Conservation (phyloP, 2,888 invertebrate species). For the Pyrochroa serraticornis region DNA sequence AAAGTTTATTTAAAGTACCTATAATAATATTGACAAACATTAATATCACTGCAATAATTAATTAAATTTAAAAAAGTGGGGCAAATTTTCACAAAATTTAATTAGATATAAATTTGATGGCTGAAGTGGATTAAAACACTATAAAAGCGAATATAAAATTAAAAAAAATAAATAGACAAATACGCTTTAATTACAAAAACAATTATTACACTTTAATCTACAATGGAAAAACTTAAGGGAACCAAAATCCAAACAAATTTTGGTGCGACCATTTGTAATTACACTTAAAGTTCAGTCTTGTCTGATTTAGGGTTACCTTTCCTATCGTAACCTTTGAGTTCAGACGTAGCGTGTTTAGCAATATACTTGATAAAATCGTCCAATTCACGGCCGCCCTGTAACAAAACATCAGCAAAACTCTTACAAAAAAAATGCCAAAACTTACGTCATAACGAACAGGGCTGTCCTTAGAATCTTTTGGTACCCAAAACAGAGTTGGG, state of each 20-base stretch:
- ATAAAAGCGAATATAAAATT: not conserved
- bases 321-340: constrained; percentile 86
- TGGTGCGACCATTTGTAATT: constrained; percentile 7
- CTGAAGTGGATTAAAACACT: not conserved
- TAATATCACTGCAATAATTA: too few relatives aligned
- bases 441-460: constrained; percentile 86
- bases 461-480: constrained; percentile 77
- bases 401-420: constrained; percentile 33
- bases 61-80: too few relatives aligned
- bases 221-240: constrained; percentile 14
- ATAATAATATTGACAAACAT: too few relatives aligned
- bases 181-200: constrained; percentile 22
- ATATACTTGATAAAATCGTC: constrained; percentile 96
- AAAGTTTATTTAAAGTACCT: not conserved
- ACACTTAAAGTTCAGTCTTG: constrained; percentile 66
- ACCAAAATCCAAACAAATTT: constrained; percentile 8
- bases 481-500: constrained; percentile 96
- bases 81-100: too few relatives aligned
- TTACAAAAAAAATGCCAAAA: constrained; percentile 28
- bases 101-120: not conserved
- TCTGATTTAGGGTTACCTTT: constrained; percentile 70
- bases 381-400: constrained; percentile 88
- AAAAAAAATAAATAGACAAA: constrained; percentile 8
- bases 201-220: constrained; percentile 17
- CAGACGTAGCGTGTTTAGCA: constrained; percentile 86